Evolutionary conservation across 1,140 invertebrate species (phyloP), one percentile per base, ranked within the genome.

Genomic region (Nilaparvata lugens): DNA sequence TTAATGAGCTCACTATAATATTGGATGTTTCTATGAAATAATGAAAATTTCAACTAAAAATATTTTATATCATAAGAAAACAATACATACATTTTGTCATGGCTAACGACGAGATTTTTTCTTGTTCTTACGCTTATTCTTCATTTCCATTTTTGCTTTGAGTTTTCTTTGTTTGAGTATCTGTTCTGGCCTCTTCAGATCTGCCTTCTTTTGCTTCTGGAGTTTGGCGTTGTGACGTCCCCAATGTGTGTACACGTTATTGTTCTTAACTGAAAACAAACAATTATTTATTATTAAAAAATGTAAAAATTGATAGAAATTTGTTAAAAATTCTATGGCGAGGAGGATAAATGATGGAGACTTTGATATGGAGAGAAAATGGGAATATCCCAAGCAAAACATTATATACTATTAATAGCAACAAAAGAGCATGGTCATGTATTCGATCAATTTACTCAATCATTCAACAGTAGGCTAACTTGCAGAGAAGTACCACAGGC

Each of bases 161-260:
- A 68, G 64, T 52, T 64, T 64, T 43, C 68, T 65, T 28, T 64
- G 62, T 60, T 68, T 69, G 0, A 66, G 54, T 18, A 69, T 68
- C 25, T 67, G 68, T 31, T 67, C 64, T 7, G 66, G 38, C 53
- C 45, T 61, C 57, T 67, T 57, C 52, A 64, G 42, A 38, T 61
- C 45, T 25, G 61, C 48, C 56, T 64, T 60, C 51, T 42, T 61
- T 61, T 58, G 63, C 48, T 65, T 53, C 43, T 62, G 40, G 18
- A 65, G 24, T 64, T 68, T 69, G 1, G 63, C 24, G 24, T 68
- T 68, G 38, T 70, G 66, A 19, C 61, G 55, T 19, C 64, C 66
- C 67, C 67, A 68, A 25, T 60, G 66, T 24, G 66, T 67, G 25
- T 70, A 51, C 16, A 63, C 57, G 21, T 35, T 53, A 25, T 60